Evolutionary conservation across 2,888 invertebrate species (phyloP).

Genomic region (Drosophila mimica): DNA sequence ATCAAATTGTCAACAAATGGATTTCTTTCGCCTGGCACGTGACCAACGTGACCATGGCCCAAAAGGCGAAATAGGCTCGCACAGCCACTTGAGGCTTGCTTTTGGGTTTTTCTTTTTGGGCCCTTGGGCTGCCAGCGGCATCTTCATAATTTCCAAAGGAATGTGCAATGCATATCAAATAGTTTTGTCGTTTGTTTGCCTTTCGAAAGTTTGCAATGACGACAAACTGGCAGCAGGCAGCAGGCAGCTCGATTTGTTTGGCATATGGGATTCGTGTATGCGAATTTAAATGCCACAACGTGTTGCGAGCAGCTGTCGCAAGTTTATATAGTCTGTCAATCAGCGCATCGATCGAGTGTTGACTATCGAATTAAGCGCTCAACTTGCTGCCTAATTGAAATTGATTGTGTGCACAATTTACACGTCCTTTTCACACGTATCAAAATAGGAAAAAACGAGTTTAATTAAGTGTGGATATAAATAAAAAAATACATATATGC

Average conservation of each 20-base stretch:
- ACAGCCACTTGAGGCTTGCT: slow-evolving; percentile 4
- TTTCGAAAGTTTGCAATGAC: slow-evolving; percentile 28
- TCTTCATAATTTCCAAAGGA: slow-evolving; percentile 61
- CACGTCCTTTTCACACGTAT: background rate
- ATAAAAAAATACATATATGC: too few relatives aligned
- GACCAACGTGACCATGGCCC: slow-evolving; percentile 45
- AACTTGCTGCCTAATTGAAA: slow-evolving; percentile 51
- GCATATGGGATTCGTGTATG: slow-evolving; percentile 45
- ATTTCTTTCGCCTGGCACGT: slow-evolving; percentile 61
- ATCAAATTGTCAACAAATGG: slow-evolving; percentile 78
- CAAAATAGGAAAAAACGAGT: background rate
- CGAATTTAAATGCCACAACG: slow-evolving; percentile 41
- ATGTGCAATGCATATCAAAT: slow-evolving; percentile 64
- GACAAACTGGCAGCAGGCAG: slow-evolving; percentile 5
- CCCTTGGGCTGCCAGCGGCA: slow-evolving; percentile 15
- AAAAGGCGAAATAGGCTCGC: slow-evolving; percentile 6
- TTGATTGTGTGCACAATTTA: slow-evolving; percentile 35
- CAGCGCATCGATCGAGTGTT: slow-evolving; percentile 47
- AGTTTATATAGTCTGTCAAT: slow-evolving; percentile 46
- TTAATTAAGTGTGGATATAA: background rate
- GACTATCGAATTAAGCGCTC: slow-evolving; percentile 41
- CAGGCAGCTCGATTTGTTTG: background rate
- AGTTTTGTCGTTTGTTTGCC: slow-evolving; percentile 50
- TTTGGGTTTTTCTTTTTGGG: background rate
- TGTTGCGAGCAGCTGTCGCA: slow-evolving; percentile 47